These are phyloP conservation scores for Falcunculus frontatus DNA, from an alignment of 2,113 vertebrate genomes.

Conservation along the genomic window DNA sequence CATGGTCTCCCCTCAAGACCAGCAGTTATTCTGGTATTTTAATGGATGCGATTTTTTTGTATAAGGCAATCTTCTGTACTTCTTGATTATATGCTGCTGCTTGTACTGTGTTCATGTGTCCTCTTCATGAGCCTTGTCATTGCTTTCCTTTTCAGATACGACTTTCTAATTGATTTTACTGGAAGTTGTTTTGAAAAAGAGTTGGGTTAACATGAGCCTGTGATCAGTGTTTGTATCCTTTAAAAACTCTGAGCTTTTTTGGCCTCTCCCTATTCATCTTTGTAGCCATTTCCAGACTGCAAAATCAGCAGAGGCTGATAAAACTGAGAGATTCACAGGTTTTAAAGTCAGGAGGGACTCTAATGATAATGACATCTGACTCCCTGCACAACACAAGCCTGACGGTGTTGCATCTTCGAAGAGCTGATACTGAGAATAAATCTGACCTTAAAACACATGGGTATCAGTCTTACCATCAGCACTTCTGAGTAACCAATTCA, in stretches of 20 bases:
- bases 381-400: neutral
- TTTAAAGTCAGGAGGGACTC: neutral
- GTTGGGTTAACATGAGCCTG: neutral
- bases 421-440: neutral
- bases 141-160: neutral
- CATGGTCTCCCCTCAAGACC: neutral
- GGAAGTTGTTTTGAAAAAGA: neutral
- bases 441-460: neutral
- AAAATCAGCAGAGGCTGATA: neutral
- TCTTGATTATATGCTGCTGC: neutral
- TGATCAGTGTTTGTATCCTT: neutral
- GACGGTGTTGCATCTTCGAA: neutral
- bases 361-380: neutral
- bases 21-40: neutral
- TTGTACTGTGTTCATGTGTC: neutral
- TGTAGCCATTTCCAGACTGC: neutral
- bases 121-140: neutral
- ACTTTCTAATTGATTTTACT: neutral
- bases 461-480: neutral
- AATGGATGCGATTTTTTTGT: neutral
- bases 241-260: neutral
- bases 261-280: neutral
- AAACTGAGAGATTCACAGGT: neutral
- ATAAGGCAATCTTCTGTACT: neutral
- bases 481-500: neutral